Conservation (phyloP, 2,888 invertebrate genomes). For the Clitarchus hookeri region DNA sequence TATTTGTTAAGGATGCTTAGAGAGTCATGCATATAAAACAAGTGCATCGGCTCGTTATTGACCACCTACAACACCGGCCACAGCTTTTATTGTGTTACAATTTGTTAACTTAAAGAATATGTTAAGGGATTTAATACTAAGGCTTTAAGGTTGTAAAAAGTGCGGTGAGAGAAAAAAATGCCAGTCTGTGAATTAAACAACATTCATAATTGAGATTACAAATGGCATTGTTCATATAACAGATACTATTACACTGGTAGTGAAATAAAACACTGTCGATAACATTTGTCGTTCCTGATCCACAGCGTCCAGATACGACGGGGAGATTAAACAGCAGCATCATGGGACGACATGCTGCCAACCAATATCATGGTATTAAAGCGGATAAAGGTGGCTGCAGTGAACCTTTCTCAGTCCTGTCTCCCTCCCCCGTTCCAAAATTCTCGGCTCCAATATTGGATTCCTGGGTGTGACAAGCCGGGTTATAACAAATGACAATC, state of each 20-base stretch:
- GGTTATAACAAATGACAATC: conserved; percentile 9
- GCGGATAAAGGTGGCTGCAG: not conserved
- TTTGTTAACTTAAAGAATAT: no score
- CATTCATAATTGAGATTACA: not conserved
- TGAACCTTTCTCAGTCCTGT: not conserved
- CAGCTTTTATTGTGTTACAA: no score
- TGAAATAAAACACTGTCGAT: not conserved
- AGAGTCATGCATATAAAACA: no score
- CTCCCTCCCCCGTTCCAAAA: not conserved
- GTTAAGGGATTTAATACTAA: no score
- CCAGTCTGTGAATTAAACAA: not conserved
- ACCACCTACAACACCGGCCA: no score
- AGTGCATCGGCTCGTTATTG: no score
- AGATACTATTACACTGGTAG: not conserved
- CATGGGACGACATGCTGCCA: not conserved
- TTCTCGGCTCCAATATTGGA: conserved; percentile 14
- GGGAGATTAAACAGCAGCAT: not conserved
- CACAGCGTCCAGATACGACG: not conserved
- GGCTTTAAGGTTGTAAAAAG: no score
- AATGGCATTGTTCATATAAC: not conserved
- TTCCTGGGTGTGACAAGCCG: conserved; percentile 8
- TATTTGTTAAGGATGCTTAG: no score
- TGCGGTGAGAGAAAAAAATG: no score
- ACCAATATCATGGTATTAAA: conserved; percentile 9
- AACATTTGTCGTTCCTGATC: not conserved